A percentile compares a stretch with the other conserved stretches of the same genome.
These are phyloP conservation scores for Opisthocomus hoazin DNA, from an alignment of 2,113 vertebrate genomes.

Conservation along the genomic window DNA sequence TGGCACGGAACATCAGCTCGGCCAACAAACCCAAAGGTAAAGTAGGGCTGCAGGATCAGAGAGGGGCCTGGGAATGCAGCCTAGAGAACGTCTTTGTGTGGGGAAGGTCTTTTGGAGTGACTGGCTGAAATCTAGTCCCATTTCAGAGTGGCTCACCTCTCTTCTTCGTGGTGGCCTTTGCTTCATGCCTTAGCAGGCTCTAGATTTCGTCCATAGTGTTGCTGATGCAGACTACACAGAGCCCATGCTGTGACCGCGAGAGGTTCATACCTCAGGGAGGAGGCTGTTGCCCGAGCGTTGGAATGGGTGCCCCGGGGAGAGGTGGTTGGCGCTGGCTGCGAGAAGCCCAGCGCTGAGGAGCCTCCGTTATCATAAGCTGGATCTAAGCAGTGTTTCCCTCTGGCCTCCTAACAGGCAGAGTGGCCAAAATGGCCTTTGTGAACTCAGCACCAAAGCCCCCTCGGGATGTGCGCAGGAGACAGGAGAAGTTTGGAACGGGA, in stretches of 20 bases:
- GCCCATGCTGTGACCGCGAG: not conserved
- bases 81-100: not conserved
- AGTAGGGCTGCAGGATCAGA: not conserved
- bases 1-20: constrained; percentile 89
- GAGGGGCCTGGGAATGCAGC: not conserved
- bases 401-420: constrained; percentile 76
- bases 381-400: not conserved
- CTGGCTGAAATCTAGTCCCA: no score
- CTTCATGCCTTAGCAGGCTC: no score
- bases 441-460: constrained; percentile 93
- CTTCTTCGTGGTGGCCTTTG: no score
- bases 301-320: not conserved
- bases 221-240: no score
- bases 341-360: not conserved
- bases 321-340: not conserved
- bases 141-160: no score
- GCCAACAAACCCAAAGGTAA: constrained; percentile 97
- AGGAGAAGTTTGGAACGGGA: constrained; percentile 93
- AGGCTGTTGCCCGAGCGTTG: not conserved
- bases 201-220: no score
- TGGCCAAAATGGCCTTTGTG: constrained; percentile 95
- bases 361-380: not conserved
- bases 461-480: constrained; percentile 89
- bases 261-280: not conserved
- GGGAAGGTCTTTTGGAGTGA: not conserved